Evolutionary conservation across 2,113 vertebrate genomes (phyloP), one percentile per base, ranked within the genome.

Genomic region (Cyanoderma ruficeps): DNA sequence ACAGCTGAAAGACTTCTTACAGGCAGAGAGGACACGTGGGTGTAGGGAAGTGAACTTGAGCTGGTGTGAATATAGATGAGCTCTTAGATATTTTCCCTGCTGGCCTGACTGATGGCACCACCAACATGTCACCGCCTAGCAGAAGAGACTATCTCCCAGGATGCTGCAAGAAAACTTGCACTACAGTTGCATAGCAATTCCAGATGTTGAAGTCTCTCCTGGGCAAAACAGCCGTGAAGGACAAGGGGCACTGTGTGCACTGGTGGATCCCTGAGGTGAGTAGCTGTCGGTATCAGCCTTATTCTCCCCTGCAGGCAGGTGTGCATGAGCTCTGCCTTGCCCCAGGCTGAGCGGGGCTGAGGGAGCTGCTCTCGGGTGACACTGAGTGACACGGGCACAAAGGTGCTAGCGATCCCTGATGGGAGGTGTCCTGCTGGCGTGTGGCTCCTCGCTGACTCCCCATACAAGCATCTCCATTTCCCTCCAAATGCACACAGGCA

Each of bases 381-480:
- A 31, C 0, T 8, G 20, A 10, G 41, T 2, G 4, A 52, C 30
- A 35, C 0, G 0, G 39, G 42, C 52, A 47, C 3, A 14, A 46
- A 56, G 59, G 28, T 24, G 18, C 52, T 3, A 14, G 30, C 0
- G 4, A 49, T 37, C 22, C 68, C 55, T 53, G 53, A 41, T 0
- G 2, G 41, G 78, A 69, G 37, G 46, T 13, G 37, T 60, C 50
- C 39, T 39, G 30, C 80, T 75, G 31, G 5, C 19, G 44, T 30
- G 42, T 0, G 7, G 23, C 55, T 68, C 63, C 59, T 56, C 8
- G 3, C 33, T 5, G 6, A 41, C 59, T 64, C 20, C 46, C 44
- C 33, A 7, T 25, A 49, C 42, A 59, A 52, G 28, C 28, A n/a
- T 31, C 46, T 49, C 13, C 47, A 8, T 59, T 75, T 44, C 61